These are phyloP conservation scores for Porites cylindrica DNA, from an alignment of 92 coral and sea anemone species.

Conservation along the genomic window DNA sequence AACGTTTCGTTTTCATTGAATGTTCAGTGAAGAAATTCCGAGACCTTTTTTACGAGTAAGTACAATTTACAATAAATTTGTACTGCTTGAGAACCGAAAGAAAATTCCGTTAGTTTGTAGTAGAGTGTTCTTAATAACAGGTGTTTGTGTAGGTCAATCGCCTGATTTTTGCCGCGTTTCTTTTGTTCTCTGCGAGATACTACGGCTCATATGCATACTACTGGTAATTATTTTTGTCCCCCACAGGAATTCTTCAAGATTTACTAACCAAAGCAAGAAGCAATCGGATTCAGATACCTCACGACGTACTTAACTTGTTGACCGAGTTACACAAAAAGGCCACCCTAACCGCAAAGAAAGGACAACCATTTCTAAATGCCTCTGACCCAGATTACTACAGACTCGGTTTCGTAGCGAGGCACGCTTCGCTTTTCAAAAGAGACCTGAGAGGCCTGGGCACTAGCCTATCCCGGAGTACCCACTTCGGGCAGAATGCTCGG, in stretches of 20 bases:
- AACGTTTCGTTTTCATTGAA: too few relatives aligned
- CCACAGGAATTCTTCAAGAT: constrained; percentile 19
- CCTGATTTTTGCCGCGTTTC: too few relatives aligned
- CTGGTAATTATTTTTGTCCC: not conserved
- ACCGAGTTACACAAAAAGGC: not conserved
- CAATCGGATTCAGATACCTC: not conserved
- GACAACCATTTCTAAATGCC: constrained; percentile 21
- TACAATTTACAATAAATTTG: too few relatives aligned
- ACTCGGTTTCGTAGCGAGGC: constrained; percentile 21
- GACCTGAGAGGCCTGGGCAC: constrained; percentile 18
- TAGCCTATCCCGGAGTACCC: not conserved
- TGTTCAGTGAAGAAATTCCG: too few relatives aligned
- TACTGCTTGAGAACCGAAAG: too few relatives aligned
- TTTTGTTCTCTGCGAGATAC: too few relatives aligned
- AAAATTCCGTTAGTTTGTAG: too few relatives aligned
- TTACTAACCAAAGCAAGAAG: constrained; percentile 3
- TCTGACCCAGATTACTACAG: constrained; percentile 27
- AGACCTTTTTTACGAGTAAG: too few relatives aligned
- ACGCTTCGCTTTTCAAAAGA: not conserved
- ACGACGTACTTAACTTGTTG: not conserved
- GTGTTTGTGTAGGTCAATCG: too few relatives aligned
- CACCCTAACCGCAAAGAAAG: not conserved
- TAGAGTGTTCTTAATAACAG: too few relatives aligned
- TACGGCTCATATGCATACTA: too few relatives aligned
- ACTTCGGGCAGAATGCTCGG: too few relatives aligned